Evolutionary conservation across 2,888 invertebrate genomes (phyloP).

Genomic region (Drosophila paucipuncta): DNA sequence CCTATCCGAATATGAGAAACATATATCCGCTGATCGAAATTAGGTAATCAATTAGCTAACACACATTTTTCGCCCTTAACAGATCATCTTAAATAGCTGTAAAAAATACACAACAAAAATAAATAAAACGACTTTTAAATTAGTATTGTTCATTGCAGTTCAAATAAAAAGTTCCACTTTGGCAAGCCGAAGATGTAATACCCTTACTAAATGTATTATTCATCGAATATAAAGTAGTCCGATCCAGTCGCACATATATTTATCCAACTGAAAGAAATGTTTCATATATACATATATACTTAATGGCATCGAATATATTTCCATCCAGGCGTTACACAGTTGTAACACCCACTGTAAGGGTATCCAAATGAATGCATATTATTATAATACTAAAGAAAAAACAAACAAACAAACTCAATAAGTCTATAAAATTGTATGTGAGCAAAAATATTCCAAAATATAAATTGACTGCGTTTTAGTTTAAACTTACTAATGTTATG

Average conservation of each 20-base stretch:
- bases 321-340: slow-evolving; percentile 4
- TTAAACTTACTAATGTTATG: slow-evolving; percentile 73
- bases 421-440: slow-evolving; percentile 37
- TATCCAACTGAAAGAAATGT: not conserved
- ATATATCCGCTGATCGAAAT: slow-evolving; percentile 55
- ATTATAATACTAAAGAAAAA: slow-evolving; percentile 24
- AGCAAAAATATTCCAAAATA: slow-evolving; percentile 77
- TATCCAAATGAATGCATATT: slow-evolving; percentile 25
- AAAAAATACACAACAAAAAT: slow-evolving; percentile 25
- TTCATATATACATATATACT: not conserved
- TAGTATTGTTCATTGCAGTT: slow-evolving; percentile 50
- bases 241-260: not conserved
- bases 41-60: slow-evolving; percentile 37
- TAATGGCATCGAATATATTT: not conserved
- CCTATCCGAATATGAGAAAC: slow-evolving; percentile 59
- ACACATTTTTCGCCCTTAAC: slow-evolving; percentile 36
- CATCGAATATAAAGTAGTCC: slow-evolving; percentile 1
- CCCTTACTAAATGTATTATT: slow-evolving; percentile 9
- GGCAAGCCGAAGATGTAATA: slow-evolving; percentile 22
- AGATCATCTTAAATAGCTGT: slow-evolving; percentile 54
- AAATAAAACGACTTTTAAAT: slow-evolving; percentile 11
- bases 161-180: slow-evolving; percentile 11
- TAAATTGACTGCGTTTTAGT: slow-evolving; percentile 79
- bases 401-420: slow-evolving; percentile 35
- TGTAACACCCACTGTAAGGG: slow-evolving; percentile 11